phyloP scores from a whole-genome alignment of 2,888 invertebrate genomes.

The Vesta saturnalis region DNA sequence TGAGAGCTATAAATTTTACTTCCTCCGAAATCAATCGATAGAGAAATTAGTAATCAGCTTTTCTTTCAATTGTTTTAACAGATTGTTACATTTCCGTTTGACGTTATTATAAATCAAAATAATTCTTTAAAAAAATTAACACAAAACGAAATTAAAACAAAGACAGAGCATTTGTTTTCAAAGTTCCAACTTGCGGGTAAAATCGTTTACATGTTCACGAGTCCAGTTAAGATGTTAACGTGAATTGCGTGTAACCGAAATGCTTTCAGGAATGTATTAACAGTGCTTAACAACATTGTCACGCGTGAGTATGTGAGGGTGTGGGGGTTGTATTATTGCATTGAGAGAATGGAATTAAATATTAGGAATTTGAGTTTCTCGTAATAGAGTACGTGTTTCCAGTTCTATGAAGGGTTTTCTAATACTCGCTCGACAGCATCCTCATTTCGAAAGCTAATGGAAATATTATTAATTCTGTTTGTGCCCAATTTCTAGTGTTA shows the following conservation, averaged over 20 bases:
- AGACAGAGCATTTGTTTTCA: slow-evolving; percentile 12
- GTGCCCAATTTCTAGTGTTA: neutral
- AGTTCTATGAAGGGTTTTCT: slow-evolving; percentile 8
- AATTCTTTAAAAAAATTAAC: slow-evolving; percentile 18
- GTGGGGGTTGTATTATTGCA: slow-evolving; percentile 30
- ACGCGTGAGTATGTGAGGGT: slow-evolving; percentile 30
- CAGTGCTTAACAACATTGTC: slow-evolving; percentile 33
- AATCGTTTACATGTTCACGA: slow-evolving; percentile 29
- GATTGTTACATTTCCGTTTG: slow-evolving; percentile 24
- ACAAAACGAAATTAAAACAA: slow-evolving; percentile 10
- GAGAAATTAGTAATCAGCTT: slow-evolving; percentile 32
- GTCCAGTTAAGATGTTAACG: slow-evolving; percentile 34
- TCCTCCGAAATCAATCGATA: slow-evolving; percentile 29
- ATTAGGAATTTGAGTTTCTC: slow-evolving; percentile 24
- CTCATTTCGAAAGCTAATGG: neutral
- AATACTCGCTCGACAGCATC: neutral
- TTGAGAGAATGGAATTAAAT: slow-evolving; percentile 34
- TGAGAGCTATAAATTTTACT: slow-evolving; percentile 24
- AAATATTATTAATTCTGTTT: neutral
- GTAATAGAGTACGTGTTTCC: slow-evolving; percentile 25
- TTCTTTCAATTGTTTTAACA: slow-evolving; percentile 31
- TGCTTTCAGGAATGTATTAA: slow-evolving; percentile 32
- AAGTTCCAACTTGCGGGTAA: slow-evolving; percentile 13
- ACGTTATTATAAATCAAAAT: slow-evolving; percentile 21
- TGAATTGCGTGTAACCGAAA: slow-evolving; percentile 32